A percentile compares a stretch with the other conserved stretches of the same genome.
phyloP scores from a whole-genome alignment of 2,113 vertebrate species.

The Colinus virginianus region DNA sequence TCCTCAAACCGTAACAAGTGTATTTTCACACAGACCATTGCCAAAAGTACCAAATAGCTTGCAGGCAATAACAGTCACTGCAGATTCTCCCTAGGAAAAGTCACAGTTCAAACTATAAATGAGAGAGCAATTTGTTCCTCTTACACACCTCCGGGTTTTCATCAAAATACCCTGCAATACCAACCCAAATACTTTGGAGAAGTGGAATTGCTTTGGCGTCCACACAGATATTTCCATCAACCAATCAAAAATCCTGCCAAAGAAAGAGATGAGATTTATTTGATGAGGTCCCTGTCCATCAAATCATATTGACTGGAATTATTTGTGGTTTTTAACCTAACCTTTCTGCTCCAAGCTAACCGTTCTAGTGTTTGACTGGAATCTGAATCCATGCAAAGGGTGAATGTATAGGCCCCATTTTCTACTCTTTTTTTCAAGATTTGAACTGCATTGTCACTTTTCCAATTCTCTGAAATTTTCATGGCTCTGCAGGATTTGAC shows the following conservation, averaged over 20 bases:
- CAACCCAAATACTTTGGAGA: constrained; percentile 6
- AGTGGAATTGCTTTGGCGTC: constrained; percentile 9
- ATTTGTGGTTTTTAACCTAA: background rate
- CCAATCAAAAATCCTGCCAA: background rate
- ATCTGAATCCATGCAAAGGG: background rate
- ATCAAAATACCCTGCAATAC: background rate
- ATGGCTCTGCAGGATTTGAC: background rate
- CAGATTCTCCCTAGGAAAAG: background rate
- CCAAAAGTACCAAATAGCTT: background rate
- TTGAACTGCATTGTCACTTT: background rate
- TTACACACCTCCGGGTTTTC: constrained; percentile 34
- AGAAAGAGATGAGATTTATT: background rate
- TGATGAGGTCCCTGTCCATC: background rate
- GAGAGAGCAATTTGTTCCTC: constrained; percentile 19
- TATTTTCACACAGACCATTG: background rate
- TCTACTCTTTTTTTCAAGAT: background rate
- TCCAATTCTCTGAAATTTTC: background rate
- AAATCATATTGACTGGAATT: background rate
- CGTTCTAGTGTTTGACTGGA: background rate
- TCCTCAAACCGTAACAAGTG: background rate
- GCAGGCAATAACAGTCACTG: background rate
- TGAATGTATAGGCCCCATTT: background rate
- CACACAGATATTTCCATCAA: constrained; percentile 11
- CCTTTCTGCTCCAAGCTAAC: background rate
- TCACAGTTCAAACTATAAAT: background rate